Percentiles rank a stretch among this genome's conserved stretches.
These are phyloP conservation scores for Lasiurus borealis DNA, from an alignment of 2,113 vertebrate species.

Conservation along the genomic window DNA sequence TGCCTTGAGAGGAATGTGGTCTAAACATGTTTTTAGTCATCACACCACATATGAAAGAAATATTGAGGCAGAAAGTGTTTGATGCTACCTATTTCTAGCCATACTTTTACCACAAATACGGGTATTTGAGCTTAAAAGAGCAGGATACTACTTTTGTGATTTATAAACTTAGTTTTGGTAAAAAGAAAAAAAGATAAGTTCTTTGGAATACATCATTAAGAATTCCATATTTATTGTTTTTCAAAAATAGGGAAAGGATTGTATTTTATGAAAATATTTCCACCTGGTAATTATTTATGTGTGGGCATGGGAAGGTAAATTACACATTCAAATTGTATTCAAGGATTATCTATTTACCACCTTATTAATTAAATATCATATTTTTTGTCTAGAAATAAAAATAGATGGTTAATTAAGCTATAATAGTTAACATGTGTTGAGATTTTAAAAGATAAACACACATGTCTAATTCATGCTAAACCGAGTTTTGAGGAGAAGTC, in stretches of 20 bases:
- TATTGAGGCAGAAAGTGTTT: neutral
- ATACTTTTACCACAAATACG: neutral
- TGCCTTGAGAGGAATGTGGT: neutral
- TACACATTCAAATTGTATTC: neutral
- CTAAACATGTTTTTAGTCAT: neutral
- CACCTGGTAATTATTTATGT: neutral
- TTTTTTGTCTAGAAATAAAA: neutral
- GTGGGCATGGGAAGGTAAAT: neutral
- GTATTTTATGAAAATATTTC: neutral
- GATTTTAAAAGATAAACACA: neutral
- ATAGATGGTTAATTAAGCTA: neutral
- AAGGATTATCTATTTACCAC: neutral
- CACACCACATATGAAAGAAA: neutral
- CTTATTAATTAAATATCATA: neutral
- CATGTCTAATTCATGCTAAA: neutral
- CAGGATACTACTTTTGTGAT: neutral
- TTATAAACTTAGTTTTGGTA: neutral
- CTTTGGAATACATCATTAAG: neutral
- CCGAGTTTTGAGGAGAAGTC: neutral
- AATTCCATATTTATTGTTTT: neutral
- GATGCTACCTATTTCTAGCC: neutral
- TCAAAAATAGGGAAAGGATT: rapidly evolving
- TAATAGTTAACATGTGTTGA: neutral
- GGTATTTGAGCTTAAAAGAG: neutral
- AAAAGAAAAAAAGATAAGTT: neutral